phyloP scores from a whole-genome alignment of 2,888 invertebrate genomes.

The Frankliniella intonsa region DNA sequence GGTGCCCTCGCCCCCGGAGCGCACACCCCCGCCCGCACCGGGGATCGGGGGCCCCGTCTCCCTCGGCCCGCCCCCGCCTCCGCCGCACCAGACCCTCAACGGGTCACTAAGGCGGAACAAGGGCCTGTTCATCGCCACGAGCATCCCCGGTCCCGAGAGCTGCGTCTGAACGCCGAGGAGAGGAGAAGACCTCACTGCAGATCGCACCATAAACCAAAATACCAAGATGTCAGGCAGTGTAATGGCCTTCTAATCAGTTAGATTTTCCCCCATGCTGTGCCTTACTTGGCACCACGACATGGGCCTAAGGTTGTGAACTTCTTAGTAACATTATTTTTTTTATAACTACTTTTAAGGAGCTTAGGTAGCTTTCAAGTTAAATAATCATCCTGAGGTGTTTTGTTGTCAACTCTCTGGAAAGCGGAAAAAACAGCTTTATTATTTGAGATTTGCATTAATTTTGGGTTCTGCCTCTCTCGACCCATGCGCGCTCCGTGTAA shows the following conservation, averaged over 20 bases:
- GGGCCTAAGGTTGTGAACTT: neutral
- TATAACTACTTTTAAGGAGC: neutral
- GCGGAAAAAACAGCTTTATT: neutral
- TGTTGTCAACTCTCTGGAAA: neutral
- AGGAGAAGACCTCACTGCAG: no score
- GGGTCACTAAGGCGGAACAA: neutral
- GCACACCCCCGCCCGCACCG: neutral
- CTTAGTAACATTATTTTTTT: neutral
- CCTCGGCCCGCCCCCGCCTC: neutral
- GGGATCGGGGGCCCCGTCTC: neutral
- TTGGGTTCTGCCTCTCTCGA: neutral
- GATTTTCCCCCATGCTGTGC: neutral
- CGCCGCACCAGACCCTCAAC: neutral
- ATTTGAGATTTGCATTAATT: neutral
- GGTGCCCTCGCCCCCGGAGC: neutral
- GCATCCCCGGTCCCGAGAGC: conserved; percentile 8
- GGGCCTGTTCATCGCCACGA: neutral
- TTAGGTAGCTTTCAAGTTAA: neutral
- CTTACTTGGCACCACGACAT: neutral
- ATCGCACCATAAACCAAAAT: neutral
- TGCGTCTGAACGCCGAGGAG: neutral
- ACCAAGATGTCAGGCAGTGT: neutral
- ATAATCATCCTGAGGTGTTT: neutral
- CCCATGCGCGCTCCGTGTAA: neutral
- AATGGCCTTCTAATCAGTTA: no score